Evolutionary conservation across 2,797 vertebrate species (phyloP), one percentile per base, ranked within the genome.

Genomic region (Triplophysa yarkandensis): DNA sequence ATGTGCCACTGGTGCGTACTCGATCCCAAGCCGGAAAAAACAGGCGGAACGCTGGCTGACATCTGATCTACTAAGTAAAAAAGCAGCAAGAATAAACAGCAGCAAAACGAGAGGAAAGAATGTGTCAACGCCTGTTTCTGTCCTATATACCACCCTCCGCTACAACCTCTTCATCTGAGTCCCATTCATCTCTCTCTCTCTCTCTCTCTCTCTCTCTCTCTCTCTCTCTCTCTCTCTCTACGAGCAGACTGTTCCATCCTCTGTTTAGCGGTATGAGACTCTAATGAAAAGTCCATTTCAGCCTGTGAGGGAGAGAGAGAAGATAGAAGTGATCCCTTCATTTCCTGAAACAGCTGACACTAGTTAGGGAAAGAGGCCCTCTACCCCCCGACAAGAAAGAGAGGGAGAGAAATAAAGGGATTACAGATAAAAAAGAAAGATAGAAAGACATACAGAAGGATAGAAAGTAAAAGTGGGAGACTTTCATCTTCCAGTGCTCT

Each of bases 331-430:
- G 80, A 82, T 85, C 83, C 86, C 87, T 90, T 89, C 82, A 86
- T 89, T 90, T 90, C 88, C 90, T 86, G 82, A 83, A 83, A 87
- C 89, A 90, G 89, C 92, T 88, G 85, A 88, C 88, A 90, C 87
- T 90, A 86, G 87, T 87, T 86, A 84, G 79, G 68, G 68, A 82
- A 76, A 74, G 84, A 82, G 83, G 81, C 77, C 84, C 72, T 16
- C 63, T 67, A 65, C 66, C 81, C 68, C 76, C 72, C 25, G 68
- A 82, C 75, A 71, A 69, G 62, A 57, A 46, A 82, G 82, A 82
- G 69, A 82, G 77, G 82, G 81, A 83, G 77, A 78, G 78, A 83
- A 73, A 69, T 36, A 83, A 77, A 60, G 79, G 71, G 52, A 41
- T 72, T 60, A 79, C 70, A 77, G 30, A 25, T 16, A 71, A 61